Evolutionary conservation across 2,888 invertebrate species (phyloP).

Genomic region (Piscicola geometra): DNA sequence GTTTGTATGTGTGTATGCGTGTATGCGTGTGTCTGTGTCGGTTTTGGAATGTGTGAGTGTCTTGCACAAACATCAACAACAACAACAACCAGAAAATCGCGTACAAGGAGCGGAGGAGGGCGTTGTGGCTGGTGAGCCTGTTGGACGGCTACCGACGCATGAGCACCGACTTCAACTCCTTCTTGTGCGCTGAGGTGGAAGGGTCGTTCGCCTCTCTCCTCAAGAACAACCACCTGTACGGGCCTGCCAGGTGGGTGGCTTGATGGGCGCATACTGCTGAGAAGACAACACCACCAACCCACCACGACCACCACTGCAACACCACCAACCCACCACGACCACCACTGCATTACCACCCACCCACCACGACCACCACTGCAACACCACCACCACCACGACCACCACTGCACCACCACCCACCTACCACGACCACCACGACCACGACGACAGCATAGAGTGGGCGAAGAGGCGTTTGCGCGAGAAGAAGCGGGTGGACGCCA

Average conservation of each 20-base stretch:
- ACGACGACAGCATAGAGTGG: slow-evolving; percentile 38
- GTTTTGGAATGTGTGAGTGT: no score
- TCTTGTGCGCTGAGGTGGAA: slow-evolving; percentile 33
- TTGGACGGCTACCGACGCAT: slow-evolving; percentile 40
- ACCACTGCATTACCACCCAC: no score
- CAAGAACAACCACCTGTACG: slow-evolving; percentile 35
- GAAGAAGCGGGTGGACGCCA: slow-evolving; percentile 23
- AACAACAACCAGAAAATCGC: slow-evolving; percentile 28
- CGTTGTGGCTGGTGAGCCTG: slow-evolving; percentile 38
- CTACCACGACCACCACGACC: not conserved
- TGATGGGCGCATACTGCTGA: no score
- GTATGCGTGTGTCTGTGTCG: not conserved
- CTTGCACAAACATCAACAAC: no score
- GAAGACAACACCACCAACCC: no score
- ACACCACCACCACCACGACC: no score
- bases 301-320: no score
- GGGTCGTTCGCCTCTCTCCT: slow-evolving; percentile 35
- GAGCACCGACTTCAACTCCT: slow-evolving; percentile 36
- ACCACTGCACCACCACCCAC: no score
- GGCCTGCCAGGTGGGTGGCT: slow-evolving; percentile 41
- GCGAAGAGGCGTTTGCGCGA: slow-evolving; percentile 34
- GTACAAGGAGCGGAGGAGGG: slow-evolving; percentile 19
- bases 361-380: no score
- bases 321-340: no score
- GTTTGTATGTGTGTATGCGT: not conserved